Base-by-base conservation (phyloP, 1,140 invertebrate genomes). In the Neodiprion fabricii region DNA sequence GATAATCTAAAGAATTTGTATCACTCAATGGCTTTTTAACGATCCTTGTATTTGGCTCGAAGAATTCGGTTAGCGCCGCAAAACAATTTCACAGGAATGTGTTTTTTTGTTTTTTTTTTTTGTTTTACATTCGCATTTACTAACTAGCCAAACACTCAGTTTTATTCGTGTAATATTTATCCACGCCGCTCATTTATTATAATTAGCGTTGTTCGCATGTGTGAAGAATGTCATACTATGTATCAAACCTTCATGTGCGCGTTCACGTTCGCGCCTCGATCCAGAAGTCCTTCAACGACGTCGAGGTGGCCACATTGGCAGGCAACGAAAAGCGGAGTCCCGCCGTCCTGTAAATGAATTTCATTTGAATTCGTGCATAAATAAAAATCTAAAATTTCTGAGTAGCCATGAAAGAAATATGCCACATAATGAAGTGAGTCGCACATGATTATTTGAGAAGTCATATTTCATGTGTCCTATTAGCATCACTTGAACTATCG, bases 291-390 rank as follows among this genome's bases (percentile, higher is more conserved):
- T 79, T 95, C 92, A 2, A 96, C 95, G 11, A 98, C 94, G 76
- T 96, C 94, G 75, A 95, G 89, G 87, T 98, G 95, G 10, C 96
- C 97, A 81, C 95, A 96, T 85, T 98, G 96, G 81, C 96, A 95
- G 17, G 96, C 95, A 21, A 98, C 95, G 86, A 98, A 96, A 72
- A 98, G 86, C 0, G 96, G 94, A 48, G 96, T 97, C 68, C 96
- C 96, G 12, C 97, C 97, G 87, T 98, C 96, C 95, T 97, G 86
- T 70, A 87, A 69, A 48, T 70, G n/a, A 68, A 68, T 49, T 74
- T 73, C 48, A 71, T 49, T 68, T 61, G 50, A 50, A 74, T 21
- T 28, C 9, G 23, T 21, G 53, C 40, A 12, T 23, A 14, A 53
- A 11, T 53, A 11, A 21, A 74, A 23, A 40, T 48, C 68, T 47